phyloP scores from a whole-genome alignment of 2,888 invertebrate genomes.

The Sesia bembeciformis region DNA sequence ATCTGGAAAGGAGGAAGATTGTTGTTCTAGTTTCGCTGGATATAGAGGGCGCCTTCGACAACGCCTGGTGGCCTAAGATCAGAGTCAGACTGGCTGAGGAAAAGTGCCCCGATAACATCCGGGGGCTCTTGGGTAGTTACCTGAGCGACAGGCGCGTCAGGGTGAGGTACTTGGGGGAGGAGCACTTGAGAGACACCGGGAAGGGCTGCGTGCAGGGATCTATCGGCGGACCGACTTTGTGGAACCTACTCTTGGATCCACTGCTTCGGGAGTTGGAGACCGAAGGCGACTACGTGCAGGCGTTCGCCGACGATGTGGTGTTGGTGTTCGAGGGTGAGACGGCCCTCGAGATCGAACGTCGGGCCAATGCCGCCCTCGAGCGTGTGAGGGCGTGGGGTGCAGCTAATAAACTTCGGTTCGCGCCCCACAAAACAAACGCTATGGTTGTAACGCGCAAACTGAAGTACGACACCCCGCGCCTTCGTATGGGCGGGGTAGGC shows the following conservation, averaged over 20 bases:
- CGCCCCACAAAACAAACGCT: not conserved
- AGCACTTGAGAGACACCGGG: not conserved
- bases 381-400: not conserved
- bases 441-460: slow-evolving; percentile 1
- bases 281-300: not conserved
- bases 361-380: not conserved
- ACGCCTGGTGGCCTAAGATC: slow-evolving; percentile 13
- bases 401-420: not conserved
- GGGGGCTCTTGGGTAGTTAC: not conserved
- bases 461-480: not conserved
- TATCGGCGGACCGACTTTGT: not conserved
- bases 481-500: not conserved
- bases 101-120: slow-evolving; percentile 1
- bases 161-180: not conserved
- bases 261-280: not conserved
- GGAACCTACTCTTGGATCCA: not conserved
- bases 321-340: not conserved
- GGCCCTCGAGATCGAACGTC: not conserved
- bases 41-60: not conserved
- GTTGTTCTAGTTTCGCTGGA: not conserved
- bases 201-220: slow-evolving; percentile 2
- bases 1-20: not conserved
- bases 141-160: not conserved
- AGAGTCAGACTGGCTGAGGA: slow-evolving; percentile 2
- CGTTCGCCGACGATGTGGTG: not conserved